A percentile compares a stretch with the other conserved stretches of the same genome.
phyloP scores from a whole-genome alignment of 2,888 invertebrate species.

The Microchrysa polita region DNA sequence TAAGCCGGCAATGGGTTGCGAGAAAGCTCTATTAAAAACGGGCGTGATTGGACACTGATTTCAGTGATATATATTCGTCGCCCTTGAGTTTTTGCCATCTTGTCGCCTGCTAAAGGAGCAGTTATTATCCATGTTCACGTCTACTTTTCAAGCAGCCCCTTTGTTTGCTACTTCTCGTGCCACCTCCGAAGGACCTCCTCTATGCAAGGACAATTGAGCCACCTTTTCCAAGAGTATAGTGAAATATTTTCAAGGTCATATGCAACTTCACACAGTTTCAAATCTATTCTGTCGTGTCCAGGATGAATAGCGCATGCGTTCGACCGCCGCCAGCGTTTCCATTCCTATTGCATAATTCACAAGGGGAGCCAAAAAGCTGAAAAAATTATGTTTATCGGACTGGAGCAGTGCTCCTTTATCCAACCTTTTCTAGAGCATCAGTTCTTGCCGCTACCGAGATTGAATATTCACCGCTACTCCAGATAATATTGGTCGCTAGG shows the following conservation, averaged over 20 bases:
- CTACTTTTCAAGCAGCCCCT: background rate
- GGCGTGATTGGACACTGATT: no score
- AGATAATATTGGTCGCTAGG: no score
- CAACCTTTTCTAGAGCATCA: background rate
- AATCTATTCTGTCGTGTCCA: background rate
- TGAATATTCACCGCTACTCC: no score
- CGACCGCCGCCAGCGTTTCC: background rate
- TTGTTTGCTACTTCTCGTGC: background rate
- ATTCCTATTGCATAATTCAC: constrained; percentile 2
- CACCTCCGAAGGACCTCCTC: background rate
- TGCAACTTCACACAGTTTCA: constrained; percentile 9
- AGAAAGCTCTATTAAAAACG: background rate
- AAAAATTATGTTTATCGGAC: background rate
- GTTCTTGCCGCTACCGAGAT: no score
- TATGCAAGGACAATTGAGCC: background rate
- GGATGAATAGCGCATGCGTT: constrained; percentile 12
- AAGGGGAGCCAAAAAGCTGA: background rate
- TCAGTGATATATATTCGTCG: no score
- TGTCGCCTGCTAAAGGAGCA: background rate
- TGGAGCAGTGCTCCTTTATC: background rate
- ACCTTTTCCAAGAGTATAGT: constrained; percentile 6
- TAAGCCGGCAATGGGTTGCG: background rate
- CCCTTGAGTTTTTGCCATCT: background rate
- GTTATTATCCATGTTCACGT: background rate
- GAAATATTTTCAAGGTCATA: constrained; percentile 27